These are phyloP conservation scores for Bufo gargarizans DNA, from an alignment of 2,113 vertebrate genomes.

Conservation along the genomic window DNA sequence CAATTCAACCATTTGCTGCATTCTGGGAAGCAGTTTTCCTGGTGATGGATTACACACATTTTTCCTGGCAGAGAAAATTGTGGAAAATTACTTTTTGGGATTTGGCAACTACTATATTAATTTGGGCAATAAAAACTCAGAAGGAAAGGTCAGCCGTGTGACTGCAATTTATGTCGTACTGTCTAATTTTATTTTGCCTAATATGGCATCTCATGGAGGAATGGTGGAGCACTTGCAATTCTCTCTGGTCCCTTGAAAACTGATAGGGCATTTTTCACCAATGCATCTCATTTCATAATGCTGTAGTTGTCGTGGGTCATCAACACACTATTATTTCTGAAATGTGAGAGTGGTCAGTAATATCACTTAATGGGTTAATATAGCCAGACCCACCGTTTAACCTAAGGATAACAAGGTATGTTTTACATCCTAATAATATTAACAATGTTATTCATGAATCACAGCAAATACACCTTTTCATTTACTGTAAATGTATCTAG, in stretches of 20 bases:
- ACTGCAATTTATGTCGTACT: conserved; percentile 38
- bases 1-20: conserved; percentile 66
- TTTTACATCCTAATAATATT: too few relatives aligned
- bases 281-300: not conserved
- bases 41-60: conserved; percentile 73
- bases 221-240: not conserved
- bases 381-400: not conserved
- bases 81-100: conserved; percentile 60
- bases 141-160: conserved; percentile 25
- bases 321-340: not conserved
- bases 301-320: not conserved
- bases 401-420: too few relatives aligned
- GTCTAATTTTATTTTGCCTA: conserved; percentile 10
- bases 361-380: not conserved
- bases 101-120: conserved; percentile 45
- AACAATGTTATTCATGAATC: too few relatives aligned
- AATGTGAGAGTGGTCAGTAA: not conserved
- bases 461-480: too few relatives aligned
- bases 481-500: too few relatives aligned
- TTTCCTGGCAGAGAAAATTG: conserved; percentile 75
- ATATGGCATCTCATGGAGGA: conserved; percentile 3
- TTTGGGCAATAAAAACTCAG: conserved; percentile 34
- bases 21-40: conserved; percentile 70
- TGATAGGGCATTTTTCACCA: not conserved
- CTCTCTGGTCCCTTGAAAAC: not conserved